Base-by-base conservation (phyloP, 1,140 invertebrate species). In the Caenorhabditis remanei region DNA sequence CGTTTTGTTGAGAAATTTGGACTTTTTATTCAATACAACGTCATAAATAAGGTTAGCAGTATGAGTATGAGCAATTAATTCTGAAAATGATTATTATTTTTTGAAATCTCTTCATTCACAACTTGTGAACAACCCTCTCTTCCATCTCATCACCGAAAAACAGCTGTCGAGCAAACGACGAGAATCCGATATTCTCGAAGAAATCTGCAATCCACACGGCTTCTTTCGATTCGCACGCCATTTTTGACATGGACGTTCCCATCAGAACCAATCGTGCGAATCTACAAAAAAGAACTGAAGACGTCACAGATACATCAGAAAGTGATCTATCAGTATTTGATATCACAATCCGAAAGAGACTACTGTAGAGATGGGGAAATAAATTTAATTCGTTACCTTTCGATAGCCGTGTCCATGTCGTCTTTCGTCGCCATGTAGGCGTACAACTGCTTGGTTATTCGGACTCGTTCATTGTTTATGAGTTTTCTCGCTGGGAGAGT, bases 131-230 rank as follows among this genome's bases (percentile, higher is more conserved):
- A 46, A 46, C 4, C n/a, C 16, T n/a, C 41, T 65, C 24, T 48
- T 89, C 89, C 32, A 90, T 67, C 55, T 91, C 90, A n/a, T 91
- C 85, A 46, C 90, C 91, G 46, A 91, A 90, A 32, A 91, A 58
- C 19, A 91, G 86, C 56, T 91, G 87, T 56, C 91, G 89, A 50
- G 90, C 90, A 58, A 91, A 91, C 41, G 89, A 67, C 24, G 90
- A 89, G 85, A 91, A 91, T n/a, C 86, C 84, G 83, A 91, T 90
- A 84, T 91, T 91, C 43, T 90, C 91, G 79, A 92, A 92, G 65
- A 92, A 92, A 83, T 92, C 92, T 7, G 92, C 91, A 4, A 92
- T 92, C 24, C 92, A 90, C 24, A 92, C 91, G 21, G 92, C 90
- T 84, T 92, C 91, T 75, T 90, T 91, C 90, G 92, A 92, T 87